phyloP scores from a whole-genome alignment of 2,113 vertebrate species.

The Thryonomys swinderianus region DNA sequence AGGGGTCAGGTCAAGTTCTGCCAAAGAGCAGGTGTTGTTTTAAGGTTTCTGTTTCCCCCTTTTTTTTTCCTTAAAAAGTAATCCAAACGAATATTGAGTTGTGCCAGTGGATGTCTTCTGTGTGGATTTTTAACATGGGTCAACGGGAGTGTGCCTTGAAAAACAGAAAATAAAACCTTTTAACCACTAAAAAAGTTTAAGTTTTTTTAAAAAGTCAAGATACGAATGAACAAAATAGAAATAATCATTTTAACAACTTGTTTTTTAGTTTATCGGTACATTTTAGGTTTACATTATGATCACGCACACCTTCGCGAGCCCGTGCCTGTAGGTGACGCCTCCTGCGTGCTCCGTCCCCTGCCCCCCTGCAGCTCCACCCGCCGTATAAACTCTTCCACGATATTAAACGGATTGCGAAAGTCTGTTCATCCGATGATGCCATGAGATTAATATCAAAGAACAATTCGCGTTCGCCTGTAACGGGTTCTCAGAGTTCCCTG shows the following conservation, averaged over 20 bases:
- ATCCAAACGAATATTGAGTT: constrained; percentile 80
- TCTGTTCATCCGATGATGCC: background rate
- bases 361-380: too few species aligned
- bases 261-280: too few species aligned
- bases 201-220: constrained; percentile 2
- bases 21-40: constrained; percentile 90
- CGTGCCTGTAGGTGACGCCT: too few species aligned
- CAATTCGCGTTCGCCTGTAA: too few species aligned
- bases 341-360: too few species aligned
- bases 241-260: background rate
- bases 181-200: background rate
- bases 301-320: too few species aligned
- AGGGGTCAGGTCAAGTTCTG: constrained; percentile 90
- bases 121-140: constrained; percentile 40
- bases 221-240: constrained; percentile 13
- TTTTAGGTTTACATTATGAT: too few species aligned
- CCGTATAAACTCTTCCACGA: too few species aligned
- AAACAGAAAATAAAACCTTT: constrained; percentile 41
- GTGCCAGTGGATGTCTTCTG: constrained; percentile 5
- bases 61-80: constrained; percentile 74
- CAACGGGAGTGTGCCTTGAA: constrained; percentile 25
- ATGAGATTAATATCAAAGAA: background rate
- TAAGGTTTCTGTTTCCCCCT: constrained; percentile 76
- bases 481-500: background rate
- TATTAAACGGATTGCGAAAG: background rate